Evolutionary conservation across 2,888 invertebrate species (phyloP).

Genomic region (Clivina fossor): DNA sequence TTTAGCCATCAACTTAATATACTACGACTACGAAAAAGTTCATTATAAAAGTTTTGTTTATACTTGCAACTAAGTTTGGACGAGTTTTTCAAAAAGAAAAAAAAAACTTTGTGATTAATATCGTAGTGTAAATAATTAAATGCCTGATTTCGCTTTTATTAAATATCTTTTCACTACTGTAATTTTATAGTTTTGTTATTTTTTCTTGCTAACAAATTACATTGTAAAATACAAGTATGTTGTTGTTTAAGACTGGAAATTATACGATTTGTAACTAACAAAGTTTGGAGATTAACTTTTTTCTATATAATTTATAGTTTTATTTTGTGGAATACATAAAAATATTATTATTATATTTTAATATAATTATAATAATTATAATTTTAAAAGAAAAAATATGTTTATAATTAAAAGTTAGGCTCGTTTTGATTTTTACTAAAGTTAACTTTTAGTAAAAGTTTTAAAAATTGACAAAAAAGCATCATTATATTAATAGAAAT

Average conservation of each 20-base stretch:
- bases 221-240: too few relatives aligned
- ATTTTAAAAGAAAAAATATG: too few relatives aligned
- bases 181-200: neutral
- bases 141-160: neutral
- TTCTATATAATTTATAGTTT: neutral
- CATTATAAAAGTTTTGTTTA: constrained; percentile 9
- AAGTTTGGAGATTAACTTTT: neutral
- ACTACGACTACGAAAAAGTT: constrained; percentile 1
- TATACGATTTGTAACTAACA: too few relatives aligned
- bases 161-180: neutral
- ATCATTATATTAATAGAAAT: too few relatives aligned
- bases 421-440: too few relatives aligned
- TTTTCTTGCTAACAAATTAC: constrained; percentile 1
- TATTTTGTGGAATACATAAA: too few relatives aligned
- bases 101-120: constrained; percentile 6
- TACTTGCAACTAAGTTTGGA: constrained; percentile 9
- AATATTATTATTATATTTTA: too few relatives aligned
- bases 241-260: too few relatives aligned
- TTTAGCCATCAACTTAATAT: neutral
- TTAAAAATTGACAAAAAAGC: neutral
- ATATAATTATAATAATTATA: too few relatives aligned
- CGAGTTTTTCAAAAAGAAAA: constrained; percentile 9
- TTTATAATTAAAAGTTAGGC: too few relatives aligned
- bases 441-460: neutral
- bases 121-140: constrained; percentile 2